Base-by-base conservation (phyloP, 2,888 invertebrate genomes). In the Chorisops tibialis region DNA sequence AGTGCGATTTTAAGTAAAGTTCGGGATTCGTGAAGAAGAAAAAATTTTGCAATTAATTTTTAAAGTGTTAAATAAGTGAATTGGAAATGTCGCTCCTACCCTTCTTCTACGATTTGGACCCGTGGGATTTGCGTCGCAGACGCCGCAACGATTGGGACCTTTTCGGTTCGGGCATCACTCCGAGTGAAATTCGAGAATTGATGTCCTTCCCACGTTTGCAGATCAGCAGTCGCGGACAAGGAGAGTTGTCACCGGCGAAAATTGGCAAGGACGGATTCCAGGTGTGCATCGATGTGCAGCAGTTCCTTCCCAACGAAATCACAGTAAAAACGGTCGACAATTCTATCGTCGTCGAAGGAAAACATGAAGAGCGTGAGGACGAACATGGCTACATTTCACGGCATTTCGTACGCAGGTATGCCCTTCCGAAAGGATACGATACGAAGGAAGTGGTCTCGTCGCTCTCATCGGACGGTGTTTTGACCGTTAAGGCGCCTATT, bases 271-370 rank as follows among this genome's bases (percentile, higher is more conserved):
- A 86, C 69, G 85, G 86, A 62, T 87, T 87, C 63, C 85, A 86
- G 70, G 85, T 87, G n/a, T 83, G 83, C 66, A 78, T 91, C 63
- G 91, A 91, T 72, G 88, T 91, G 0, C 85, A 87, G 70, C 87
- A 90, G 69, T 92, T 89, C 71, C 79, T 82, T 4, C 91, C 91
- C 0, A 84, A 87, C 11, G 91, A 91, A 74, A 86, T 92, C 45
- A 81, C 83, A n/a, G 89, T 92, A 16, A 90, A 89, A 74, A 89
- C 88, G 0, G 82, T 86, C 1, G 90, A 89, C 7, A 85, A 86
- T 68, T 82, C 82, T 58, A 82, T 91, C 18, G 81, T 85, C 62
- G 81, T 89, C 11, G 87, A 91, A 73, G 91, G 87, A 0, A 89
- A 86, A 70, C 91, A 88, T 73, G 87, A 88, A 70, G 84, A 89